phyloP scores from a whole-genome alignment of 2,888 invertebrate species.

The Erynnis tages region DNA sequence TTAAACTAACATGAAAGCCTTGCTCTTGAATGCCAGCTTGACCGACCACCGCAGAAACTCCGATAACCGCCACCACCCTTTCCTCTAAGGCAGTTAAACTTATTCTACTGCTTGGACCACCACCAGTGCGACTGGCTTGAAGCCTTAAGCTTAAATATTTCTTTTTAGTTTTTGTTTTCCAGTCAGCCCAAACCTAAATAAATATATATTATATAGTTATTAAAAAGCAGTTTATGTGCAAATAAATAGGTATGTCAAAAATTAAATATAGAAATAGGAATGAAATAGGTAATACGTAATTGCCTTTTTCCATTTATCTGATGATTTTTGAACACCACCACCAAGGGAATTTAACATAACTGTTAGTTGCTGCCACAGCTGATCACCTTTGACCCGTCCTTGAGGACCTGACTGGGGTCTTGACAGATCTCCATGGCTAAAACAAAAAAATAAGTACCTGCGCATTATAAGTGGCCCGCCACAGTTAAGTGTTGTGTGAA shows the following conservation, averaged over 20 bases:
- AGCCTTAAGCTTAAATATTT: background rate
- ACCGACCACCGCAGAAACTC: background rate
- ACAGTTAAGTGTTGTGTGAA: no score
- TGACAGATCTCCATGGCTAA: background rate
- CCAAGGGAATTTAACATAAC: background rate
- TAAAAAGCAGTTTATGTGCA: background rate
- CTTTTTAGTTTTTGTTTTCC: background rate
- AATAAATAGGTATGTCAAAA: background rate
- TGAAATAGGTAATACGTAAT: background rate
- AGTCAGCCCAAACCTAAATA: no score
- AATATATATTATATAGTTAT: background rate
- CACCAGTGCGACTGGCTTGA: background rate
- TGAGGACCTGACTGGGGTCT: background rate
- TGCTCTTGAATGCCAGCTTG: background rate
- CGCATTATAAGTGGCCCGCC: background rate
- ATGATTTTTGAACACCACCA: background rate
- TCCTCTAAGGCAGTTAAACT: background rate
- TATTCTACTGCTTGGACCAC: background rate
- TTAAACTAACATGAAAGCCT: background rate
- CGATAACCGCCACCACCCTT: background rate
- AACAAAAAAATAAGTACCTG: background rate
- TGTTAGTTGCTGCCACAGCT: background rate
- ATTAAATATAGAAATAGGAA: background rate
- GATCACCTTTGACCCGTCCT: background rate
- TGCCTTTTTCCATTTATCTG: slow-evolving; percentile 6